Evolutionary conservation across 2,113 vertebrate species (phyloP), one percentile per base, ranked within the genome.

Genomic region (Herpailurus yagouaroundi): DNA sequence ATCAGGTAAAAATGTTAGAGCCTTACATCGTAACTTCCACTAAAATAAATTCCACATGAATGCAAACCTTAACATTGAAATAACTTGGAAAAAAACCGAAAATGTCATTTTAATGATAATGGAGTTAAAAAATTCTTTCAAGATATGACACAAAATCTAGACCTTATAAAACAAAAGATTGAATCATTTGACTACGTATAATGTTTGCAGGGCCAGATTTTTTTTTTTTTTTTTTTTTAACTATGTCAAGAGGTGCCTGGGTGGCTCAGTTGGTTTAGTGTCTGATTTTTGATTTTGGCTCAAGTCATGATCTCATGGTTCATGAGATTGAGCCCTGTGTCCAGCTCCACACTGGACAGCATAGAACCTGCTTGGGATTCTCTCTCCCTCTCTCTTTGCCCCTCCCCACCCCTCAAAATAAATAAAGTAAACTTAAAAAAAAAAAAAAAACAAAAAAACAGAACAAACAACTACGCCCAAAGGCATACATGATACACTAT

Each of bases 111-210:
- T 21, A 90, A 68, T 81, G 71, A 60, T 95, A 79, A 36, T 82
- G 27, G 64, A n/a, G 55, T 73, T 50, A 18, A 57, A 63, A 84
- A 81, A 27, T 55, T 1, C 41, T 81, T 91, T 64, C 29, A 55
- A 84, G 86, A 38, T 91, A 29, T 1, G n/a, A 79, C 69, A 89
- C 29, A 82, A 80, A 97, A 91, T 87, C 18, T 38, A 93, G 85
- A 95, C 68, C 41, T 68, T 90, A 15, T 50, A 69, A 92, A 60
- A 92, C 27, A 96, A 80, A 88, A 69, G n/a, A 55, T 38, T 60
- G 27, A 64, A 33, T 95, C 21, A 41, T 92, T 71, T 77, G 25
- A 92, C 15, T 97, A n/a, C 5, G 60, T 79, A 4, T n/a, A 38
- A 68, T 52, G 76, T 93, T 94, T 96, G 19, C 12, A 73, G 60